Conservation (phyloP, 2,888 invertebrate species). For the Dusona sp. region DNA sequence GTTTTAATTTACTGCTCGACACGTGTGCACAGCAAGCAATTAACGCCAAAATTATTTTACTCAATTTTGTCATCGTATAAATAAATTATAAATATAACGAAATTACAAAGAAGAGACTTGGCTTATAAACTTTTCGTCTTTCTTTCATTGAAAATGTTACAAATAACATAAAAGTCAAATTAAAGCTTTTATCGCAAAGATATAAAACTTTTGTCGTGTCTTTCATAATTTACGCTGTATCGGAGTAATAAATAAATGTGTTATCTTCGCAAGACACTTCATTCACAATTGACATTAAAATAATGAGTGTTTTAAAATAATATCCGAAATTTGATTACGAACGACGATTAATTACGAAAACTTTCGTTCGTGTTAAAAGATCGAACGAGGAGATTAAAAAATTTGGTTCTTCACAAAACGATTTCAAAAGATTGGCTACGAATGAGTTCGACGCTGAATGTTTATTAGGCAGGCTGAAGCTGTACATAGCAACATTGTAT, state of each 20-base stretch:
- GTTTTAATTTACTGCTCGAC: not conserved
- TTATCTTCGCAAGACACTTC: not conserved
- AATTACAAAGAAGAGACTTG: not conserved
- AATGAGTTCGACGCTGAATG: conserved; percentile 42
- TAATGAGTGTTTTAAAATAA: not conserved
- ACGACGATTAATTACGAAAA: not conserved
- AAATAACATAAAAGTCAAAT: no score
- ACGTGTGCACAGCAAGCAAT: conserved; percentile 8
- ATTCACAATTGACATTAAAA: not conserved
- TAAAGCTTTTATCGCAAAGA: no score
- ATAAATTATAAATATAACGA: not conserved
- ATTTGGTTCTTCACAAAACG: conserved; percentile 24
- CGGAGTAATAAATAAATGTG: no score
- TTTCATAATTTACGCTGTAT: no score
- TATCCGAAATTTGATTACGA: not conserved
- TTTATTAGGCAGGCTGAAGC: not conserved
- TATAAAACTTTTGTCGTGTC: no score
- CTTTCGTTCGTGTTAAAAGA: not conserved
- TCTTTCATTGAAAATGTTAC: not conserved
- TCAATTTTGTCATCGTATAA: not conserved
- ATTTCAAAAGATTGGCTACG: conserved; percentile 23
- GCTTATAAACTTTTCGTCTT: not conserved
- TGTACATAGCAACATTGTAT: not conserved
- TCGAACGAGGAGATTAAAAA: conserved; percentile 23
- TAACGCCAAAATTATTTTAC: not conserved